Evolutionary conservation across 2,113 vertebrate genomes (phyloP).

Genomic region (Raja brachyura): DNA sequence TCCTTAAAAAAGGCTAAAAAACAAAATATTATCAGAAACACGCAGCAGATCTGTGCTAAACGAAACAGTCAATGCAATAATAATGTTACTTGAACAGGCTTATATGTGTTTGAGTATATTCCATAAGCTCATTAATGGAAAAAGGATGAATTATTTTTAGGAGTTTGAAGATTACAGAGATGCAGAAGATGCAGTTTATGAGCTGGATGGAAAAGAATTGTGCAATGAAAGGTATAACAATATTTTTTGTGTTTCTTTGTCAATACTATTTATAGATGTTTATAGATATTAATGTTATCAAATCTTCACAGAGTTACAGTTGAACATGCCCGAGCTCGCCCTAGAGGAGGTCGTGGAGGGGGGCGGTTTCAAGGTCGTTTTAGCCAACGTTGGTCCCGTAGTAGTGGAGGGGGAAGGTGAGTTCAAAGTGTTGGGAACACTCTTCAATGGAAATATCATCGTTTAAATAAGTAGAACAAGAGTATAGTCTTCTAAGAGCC

Average conservation of each 20-base stretch:
- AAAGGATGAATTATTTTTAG: constrained; percentile 49
- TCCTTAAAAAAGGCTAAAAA: too few relatives aligned
- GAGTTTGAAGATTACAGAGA: constrained; percentile 88
- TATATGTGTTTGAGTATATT: not conserved
- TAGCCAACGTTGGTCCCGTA: constrained; percentile 76
- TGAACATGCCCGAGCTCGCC: constrained; percentile 85
- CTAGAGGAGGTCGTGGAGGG: constrained; percentile 67
- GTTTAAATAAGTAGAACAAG: not conserved
- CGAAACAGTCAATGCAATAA: too few relatives aligned
- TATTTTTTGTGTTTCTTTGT: too few relatives aligned
- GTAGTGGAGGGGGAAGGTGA: constrained; percentile 67
- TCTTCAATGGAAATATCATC: not conserved
- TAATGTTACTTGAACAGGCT: not conserved
- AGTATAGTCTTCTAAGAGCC: not conserved
- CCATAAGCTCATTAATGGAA: not conserved
- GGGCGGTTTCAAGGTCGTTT: constrained; percentile 82
- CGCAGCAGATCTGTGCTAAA: too few relatives aligned
- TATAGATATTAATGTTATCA: not conserved
- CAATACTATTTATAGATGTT: not conserved
- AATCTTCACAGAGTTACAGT: constrained; percentile 77
- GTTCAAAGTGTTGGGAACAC: not conserved
- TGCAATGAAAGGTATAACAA: constrained; percentile 75
- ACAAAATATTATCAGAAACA: too few relatives aligned
- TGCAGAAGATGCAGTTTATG: constrained; percentile 85
- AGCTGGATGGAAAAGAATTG: constrained; percentile 81